Conservation (phyloP, 2,888 invertebrate genomes). For the Drosophila infuscata region DNA sequence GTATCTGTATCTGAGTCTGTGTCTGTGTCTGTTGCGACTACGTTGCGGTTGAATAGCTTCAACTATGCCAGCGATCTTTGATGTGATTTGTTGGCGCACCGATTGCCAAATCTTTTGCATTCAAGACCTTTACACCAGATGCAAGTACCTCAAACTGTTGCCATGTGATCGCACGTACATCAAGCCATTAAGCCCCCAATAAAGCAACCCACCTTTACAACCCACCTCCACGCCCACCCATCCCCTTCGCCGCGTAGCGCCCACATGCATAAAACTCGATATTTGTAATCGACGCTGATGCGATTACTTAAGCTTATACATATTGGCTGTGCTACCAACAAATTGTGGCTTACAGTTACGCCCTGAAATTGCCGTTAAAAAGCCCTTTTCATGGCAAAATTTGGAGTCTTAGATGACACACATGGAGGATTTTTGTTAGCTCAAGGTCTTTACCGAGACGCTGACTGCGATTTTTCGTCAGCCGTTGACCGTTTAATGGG, state of each 20-base stretch:
- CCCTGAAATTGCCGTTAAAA: slow-evolving; percentile 51
- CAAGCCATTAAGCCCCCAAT: slow-evolving; percentile 58
- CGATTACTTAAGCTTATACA: slow-evolving; percentile 61
- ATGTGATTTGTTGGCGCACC: slow-evolving; percentile 56
- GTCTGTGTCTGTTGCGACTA: slow-evolving; percentile 61
- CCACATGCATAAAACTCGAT: slow-evolving; percentile 47
- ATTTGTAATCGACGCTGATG: slow-evolving; percentile 62
- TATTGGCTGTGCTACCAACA: neutral
- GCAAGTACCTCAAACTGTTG: slow-evolving; percentile 53
- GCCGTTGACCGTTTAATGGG: slow-evolving; percentile 72
- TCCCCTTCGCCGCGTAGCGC: neutral
- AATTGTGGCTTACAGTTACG: slow-evolving; percentile 44
- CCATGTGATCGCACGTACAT: slow-evolving; percentile 61
- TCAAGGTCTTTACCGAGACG: slow-evolving; percentile 55
- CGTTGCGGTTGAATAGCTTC: slow-evolving; percentile 77
- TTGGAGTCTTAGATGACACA: slow-evolving; percentile 37
- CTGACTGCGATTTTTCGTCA: slow-evolving; percentile 37
- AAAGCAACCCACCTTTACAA: slow-evolving; percentile 19
- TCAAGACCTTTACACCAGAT: slow-evolving; percentile 70
- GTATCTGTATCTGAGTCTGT: slow-evolving; percentile 31
- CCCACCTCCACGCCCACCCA: neutral
- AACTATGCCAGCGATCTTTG: slow-evolving; percentile 71
- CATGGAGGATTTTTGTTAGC: slow-evolving; percentile 25
- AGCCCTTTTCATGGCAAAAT: slow-evolving; percentile 35
- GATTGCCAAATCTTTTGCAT: slow-evolving; percentile 78